phyloP scores from a whole-genome alignment of 2,113 vertebrate genomes.

The Oplegnathus fasciatus region DNA sequence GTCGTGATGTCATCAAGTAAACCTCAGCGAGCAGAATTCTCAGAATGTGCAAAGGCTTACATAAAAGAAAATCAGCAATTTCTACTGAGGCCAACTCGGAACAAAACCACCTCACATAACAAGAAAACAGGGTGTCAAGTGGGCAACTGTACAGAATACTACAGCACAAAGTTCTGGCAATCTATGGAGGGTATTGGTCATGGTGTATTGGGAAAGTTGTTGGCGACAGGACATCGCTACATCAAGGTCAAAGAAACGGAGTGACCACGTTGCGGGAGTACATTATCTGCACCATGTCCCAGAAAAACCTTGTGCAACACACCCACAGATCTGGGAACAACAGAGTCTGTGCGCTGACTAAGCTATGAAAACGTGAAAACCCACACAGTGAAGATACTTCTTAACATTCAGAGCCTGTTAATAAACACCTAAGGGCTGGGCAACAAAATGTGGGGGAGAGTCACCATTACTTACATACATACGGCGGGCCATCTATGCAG shows the following conservation, averaged over 20 bases:
- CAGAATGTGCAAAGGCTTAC: conserved; percentile 9
- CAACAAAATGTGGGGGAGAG: conserved; percentile 28
- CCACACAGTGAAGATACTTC: conserved; percentile 40
- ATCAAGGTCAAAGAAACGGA: conserved; percentile 13
- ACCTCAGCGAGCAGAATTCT: conserved; percentile 39
- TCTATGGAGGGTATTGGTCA: conserved; percentile 25
- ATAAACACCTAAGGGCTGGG: conserved; percentile 38
- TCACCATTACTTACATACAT: conserved; percentile 82
- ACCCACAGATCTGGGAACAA: conserved; percentile 64
- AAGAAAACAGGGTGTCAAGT: neutral
- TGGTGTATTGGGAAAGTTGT: conserved; percentile 41
- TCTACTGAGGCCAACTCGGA: conserved; percentile 3
- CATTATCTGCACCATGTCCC: conserved; percentile 46
- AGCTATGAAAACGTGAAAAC: conserved; percentile 42
- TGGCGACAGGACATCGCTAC: conserved; percentile 16
- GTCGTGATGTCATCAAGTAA: conserved; percentile 51
- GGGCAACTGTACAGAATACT: neutral
- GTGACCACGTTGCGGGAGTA: conserved; percentile 27
- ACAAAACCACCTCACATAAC: conserved; percentile 5
- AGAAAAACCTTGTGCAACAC: conserved; percentile 68
- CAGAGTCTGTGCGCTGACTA: conserved; percentile 66
- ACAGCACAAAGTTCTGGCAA: conserved; percentile 19
- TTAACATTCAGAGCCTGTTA: neutral
- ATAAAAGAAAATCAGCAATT: neutral
- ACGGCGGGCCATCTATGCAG: conserved; percentile 73